A percentile compares a stretch with the other conserved stretches of the same genome.
Conservation (phyloP, 2,888 invertebrate genomes). For the Labia minor region DNA sequence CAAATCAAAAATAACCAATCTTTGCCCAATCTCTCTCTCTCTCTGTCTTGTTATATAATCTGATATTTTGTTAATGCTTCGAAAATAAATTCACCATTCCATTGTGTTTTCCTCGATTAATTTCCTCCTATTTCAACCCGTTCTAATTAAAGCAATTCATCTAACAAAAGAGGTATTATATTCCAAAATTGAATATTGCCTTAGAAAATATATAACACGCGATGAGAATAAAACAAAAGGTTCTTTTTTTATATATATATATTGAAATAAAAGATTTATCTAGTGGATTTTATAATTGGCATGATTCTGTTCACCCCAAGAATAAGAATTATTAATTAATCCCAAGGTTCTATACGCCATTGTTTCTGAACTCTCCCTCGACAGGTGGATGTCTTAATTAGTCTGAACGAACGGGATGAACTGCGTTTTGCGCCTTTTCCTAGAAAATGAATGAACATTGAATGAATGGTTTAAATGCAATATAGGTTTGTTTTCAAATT, state of each 20-base stretch:
- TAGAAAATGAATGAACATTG: background rate
- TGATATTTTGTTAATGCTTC: background rate
- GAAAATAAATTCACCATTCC: background rate
- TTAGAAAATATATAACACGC: background rate
- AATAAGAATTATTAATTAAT: conserved; percentile 13
- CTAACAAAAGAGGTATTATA: conserved; percentile 4
- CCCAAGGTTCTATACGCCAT: background rate
- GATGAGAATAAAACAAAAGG: conserved; percentile 5
- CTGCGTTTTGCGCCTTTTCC: background rate
- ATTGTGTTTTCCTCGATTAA: conserved; percentile 2
- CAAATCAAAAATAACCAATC: too few relatives aligned
- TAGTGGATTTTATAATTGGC: conserved; percentile 1
- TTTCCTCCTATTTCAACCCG: background rate
- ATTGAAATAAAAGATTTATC: background rate
- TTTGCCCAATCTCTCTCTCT: too few relatives aligned
- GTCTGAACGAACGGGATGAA: background rate
- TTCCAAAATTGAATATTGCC: conserved; percentile 8
- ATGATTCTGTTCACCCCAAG: background rate
- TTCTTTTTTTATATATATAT: background rate
- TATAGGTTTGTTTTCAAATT: background rate
- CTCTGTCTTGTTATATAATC: background rate
- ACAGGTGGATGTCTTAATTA: conserved; percentile 4
- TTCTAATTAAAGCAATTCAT: conserved; percentile 3
- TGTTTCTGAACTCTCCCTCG: background rate
- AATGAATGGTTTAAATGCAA: background rate